Percentiles rank a stretch among this genome's conserved stretches.
Conservation (phyloP, 2,113 vertebrate species). For the Reinhardtius hippoglossoides region DNA sequence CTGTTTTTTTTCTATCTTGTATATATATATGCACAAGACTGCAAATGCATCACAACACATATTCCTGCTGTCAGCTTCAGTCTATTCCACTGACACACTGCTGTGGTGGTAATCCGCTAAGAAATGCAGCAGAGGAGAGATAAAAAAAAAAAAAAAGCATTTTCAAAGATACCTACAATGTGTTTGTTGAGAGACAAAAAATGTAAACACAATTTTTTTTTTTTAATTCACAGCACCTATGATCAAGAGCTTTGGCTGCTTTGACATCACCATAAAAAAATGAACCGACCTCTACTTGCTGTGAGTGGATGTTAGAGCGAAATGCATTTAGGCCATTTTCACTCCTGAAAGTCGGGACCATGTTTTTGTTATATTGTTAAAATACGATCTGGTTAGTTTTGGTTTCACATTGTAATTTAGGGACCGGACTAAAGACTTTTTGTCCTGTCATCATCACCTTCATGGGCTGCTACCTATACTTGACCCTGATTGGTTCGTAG, state of each 20-base stretch:
- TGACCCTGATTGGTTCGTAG: too few species aligned
- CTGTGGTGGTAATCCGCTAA: background rate
- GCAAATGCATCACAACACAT: background rate
- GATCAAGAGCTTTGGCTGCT: background rate
- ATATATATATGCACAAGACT: background rate
- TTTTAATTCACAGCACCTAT: background rate
- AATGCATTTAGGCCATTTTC: too few species aligned
- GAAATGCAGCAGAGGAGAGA: background rate
- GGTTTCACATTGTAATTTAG: too few species aligned
- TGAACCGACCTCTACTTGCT: too few species aligned
- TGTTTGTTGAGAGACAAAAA: background rate
- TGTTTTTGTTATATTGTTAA: too few species aligned
- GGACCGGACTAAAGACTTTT: too few species aligned
- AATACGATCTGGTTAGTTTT: too few species aligned
- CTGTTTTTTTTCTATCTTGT: background rate
- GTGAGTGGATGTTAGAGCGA: too few species aligned
- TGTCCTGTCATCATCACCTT: too few species aligned
- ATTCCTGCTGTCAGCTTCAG: background rate
- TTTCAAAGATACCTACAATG: background rate
- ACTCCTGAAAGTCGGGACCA: too few species aligned
- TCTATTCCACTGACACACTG: background rate
- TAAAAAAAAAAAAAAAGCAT: background rate
- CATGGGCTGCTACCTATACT: too few species aligned
- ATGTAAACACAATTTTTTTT: too few species aligned
- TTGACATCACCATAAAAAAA: background rate